phyloP scores from a whole-genome alignment of 2,797 vertebrate species.

The Muraenolepis orangiensis region DNA sequence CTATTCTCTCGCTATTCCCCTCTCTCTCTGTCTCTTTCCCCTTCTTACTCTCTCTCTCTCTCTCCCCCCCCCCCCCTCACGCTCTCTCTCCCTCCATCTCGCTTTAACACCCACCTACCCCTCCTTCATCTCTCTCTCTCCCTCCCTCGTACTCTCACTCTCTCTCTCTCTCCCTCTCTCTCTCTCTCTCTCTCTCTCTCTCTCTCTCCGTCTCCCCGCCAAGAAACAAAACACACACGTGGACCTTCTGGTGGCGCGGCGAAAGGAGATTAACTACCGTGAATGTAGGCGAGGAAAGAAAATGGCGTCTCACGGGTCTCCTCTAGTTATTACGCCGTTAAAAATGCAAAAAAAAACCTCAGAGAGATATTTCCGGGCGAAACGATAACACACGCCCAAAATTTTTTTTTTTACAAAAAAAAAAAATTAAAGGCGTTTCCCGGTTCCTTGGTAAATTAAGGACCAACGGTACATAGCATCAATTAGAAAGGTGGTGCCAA shows the following conservation, averaged over 20 bases:
- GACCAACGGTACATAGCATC: conserved; percentile 12
- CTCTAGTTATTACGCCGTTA: conserved; percentile 20
- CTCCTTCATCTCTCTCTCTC: not conserved
- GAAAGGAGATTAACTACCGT: conserved; percentile 30
- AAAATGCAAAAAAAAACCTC: conserved; percentile 33
- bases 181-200: not conserved
- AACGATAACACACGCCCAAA: not conserved
- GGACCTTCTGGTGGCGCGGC: conserved; percentile 48
- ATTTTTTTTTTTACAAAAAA: too few relatives aligned
- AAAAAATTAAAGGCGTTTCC: conserved; percentile 26
- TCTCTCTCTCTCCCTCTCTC: not conserved
- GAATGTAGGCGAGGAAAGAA: conserved; percentile 34
- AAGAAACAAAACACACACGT: conserved; percentile 41
- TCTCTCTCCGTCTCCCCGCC: not conserved
- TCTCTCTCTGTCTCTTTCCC: not conserved
- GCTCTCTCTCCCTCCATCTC: not conserved
- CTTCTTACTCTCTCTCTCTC: not conserved
- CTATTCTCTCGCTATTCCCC: not conserved
- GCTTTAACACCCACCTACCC: not conserved
- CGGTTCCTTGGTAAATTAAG: conserved; percentile 14
- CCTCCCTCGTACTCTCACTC: too few relatives aligned
- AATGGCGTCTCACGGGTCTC: conserved; percentile 19
- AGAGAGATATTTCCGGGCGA: conserved; percentile 30
- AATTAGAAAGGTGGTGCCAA: conserved; percentile 18
- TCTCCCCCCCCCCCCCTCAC: not conserved